Conservation (phyloP, 2,113 vertebrate species). For the Salvelinus fontinalis region DNA sequence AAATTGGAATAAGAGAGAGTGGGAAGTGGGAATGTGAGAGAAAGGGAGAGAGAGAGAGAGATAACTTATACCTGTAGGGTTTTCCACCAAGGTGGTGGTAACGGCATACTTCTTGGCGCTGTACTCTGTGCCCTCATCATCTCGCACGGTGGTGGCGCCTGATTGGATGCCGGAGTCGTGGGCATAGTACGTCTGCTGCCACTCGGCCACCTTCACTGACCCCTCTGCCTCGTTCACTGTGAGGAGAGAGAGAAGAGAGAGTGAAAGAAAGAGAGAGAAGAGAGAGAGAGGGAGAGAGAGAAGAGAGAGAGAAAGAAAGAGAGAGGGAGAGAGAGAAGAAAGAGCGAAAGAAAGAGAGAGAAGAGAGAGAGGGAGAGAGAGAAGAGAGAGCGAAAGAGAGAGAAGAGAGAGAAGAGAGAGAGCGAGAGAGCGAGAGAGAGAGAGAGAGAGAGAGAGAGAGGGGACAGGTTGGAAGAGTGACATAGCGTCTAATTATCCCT, state of each 20-base stretch:
- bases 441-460: too few species aligned
- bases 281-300: neutral
- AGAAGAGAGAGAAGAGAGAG: too few species aligned
- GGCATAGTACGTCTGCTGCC: conserved; percentile 90
- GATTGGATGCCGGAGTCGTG: conserved; percentile 93
- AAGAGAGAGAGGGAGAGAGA: too few species aligned
- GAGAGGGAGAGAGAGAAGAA: too few species aligned
- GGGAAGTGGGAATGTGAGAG: neutral
- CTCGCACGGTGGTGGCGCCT: conserved; percentile 85
- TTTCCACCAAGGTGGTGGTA: conserved; percentile 72
- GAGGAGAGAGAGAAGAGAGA: neutral
- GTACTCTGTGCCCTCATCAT: conserved; percentile 78
- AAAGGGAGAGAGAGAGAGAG: neutral
- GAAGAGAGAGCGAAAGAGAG: too few species aligned
- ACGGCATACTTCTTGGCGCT: conserved; percentile 80
- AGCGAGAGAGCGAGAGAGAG: too few species aligned
- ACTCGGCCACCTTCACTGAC: conserved; percentile 90
- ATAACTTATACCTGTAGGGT: conserved; percentile 55
- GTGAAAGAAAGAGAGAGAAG: neutral
- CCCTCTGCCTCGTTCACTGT: conserved; percentile 67
- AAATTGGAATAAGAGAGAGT: neutral
- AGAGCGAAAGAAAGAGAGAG: neutral
- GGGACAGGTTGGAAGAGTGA: too few species aligned
- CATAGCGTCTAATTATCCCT: too few species aligned
- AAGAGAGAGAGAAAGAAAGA: too few species aligned